Evolutionary conservation across 2,113 vertebrate genomes (phyloP).

Genomic region (Oreotrochilus melanogaster): DNA sequence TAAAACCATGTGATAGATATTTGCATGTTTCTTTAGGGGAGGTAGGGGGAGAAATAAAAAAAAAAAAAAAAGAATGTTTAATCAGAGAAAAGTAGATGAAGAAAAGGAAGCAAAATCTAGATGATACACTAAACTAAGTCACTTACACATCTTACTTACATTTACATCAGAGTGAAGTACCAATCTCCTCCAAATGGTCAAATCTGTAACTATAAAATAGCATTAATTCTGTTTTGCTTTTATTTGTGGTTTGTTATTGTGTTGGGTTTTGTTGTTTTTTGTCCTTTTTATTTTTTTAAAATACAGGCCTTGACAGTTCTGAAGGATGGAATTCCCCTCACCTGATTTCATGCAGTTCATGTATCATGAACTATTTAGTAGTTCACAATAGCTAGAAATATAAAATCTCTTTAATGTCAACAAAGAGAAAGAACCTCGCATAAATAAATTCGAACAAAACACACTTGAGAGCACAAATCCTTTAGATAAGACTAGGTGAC

Average conservation of each 20-base stretch:
- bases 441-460: neutral
- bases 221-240: neutral
- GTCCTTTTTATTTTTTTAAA: neutral
- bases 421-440: neutral
- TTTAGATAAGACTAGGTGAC: neutral
- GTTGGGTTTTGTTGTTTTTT: no score
- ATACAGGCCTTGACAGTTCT: rapidly evolving
- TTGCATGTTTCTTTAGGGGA: neutral
- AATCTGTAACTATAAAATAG: neutral
- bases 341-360: rapidly evolving
- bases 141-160: neutral
- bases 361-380: no score
- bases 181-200: neutral
- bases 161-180: no score
- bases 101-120: neutral
- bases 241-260: no score
- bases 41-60: neutral
- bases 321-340: neutral
- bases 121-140: neutral
- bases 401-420: neutral
- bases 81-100: neutral
- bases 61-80: neutral
- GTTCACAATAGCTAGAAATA: neutral
- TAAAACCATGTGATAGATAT: neutral
- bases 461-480: neutral